These are phyloP conservation scores for Acromyrmex charruanus DNA, from an alignment of 1,140 invertebrate species.

Conservation along the genomic window DNA sequence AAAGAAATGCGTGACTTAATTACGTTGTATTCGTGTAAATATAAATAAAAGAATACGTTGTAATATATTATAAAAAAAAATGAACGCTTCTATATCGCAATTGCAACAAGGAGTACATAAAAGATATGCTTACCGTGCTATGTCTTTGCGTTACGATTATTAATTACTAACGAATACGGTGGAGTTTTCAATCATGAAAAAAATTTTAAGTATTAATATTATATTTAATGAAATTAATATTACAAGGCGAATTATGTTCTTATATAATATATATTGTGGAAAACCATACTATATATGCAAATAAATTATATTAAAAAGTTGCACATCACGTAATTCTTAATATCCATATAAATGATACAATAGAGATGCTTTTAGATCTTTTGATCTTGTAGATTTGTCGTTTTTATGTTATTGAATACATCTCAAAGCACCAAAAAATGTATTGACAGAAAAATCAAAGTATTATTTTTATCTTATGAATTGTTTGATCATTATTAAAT, in stretches of 20 bases:
- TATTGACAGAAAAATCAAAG: background rate
- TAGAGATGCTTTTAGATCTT: background rate
- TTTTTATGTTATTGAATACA: background rate
- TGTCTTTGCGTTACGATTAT: constrained; percentile 52
- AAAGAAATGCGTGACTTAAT: constrained; percentile 63
- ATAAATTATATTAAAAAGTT: constrained; percentile 72
- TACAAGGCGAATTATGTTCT: constrained; percentile 70
- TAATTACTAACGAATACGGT: constrained; percentile 61
- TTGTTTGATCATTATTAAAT: background rate
- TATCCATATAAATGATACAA: background rate
- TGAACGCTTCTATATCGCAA: constrained; percentile 63
- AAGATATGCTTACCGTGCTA: constrained; percentile 61
- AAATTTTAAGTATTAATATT: constrained; percentile 66
- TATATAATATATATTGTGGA: constrained; percentile 69
- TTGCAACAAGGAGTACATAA: constrained; percentile 57
- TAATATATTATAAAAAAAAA: constrained; percentile 63
- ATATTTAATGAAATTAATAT: constrained; percentile 66
- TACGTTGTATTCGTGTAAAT: constrained; percentile 70
- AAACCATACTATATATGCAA: constrained; percentile 72
- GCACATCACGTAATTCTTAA: background rate
- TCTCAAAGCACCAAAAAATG: background rate
- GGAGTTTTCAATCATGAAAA: constrained; percentile 50
- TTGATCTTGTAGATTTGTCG: background rate
- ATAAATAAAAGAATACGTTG: constrained; percentile 64
- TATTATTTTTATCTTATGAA: background rate